Percentiles rank a stretch among this genome's conserved stretches.
Evolutionary conservation across 2,888 invertebrate species (phyloP).

Genomic region (Hydroisotoma schaefferi): DNA sequence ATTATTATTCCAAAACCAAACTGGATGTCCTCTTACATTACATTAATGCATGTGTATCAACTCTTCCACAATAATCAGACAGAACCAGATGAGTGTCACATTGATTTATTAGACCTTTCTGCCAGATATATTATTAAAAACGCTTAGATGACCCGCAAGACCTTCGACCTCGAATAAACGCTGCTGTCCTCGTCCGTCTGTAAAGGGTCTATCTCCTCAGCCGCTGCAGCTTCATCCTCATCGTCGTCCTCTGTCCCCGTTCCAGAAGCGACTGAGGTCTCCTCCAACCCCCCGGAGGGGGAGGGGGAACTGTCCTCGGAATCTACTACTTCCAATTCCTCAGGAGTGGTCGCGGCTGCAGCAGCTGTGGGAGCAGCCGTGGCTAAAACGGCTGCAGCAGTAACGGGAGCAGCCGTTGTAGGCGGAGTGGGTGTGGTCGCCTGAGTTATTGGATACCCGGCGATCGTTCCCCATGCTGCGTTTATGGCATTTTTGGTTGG

Average conservation of each 20-base stretch:
- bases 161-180: constrained; percentile 1
- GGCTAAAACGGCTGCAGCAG: not conserved
- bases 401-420: constrained; percentile 5
- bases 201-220: not conserved
- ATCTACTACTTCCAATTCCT: constrained; percentile 10
- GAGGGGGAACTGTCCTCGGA: not conserved
- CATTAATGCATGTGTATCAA: too few species aligned
- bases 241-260: constrained; percentile 10
- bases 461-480: constrained; percentile 30
- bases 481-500: constrained; percentile 20
- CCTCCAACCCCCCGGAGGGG: too few species aligned
- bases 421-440: constrained; percentile 8
- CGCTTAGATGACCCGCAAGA: not conserved
- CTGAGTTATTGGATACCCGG: constrained; percentile 23
- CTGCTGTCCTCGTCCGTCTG: constrained; percentile 1
- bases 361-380: not conserved
- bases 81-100: too few species aligned
- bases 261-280: too few species aligned
- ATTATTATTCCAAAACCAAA: too few species aligned
- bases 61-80: too few species aligned
- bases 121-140: not conserved
- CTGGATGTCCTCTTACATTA: too few species aligned
- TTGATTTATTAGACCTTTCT: too few species aligned
- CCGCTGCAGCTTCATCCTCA: constrained; percentile 10
- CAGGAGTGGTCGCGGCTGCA: constrained; percentile 10